Base-by-base conservation (phyloP, 2,888 invertebrate species). In the Bruchidius siliquastri region DNA sequence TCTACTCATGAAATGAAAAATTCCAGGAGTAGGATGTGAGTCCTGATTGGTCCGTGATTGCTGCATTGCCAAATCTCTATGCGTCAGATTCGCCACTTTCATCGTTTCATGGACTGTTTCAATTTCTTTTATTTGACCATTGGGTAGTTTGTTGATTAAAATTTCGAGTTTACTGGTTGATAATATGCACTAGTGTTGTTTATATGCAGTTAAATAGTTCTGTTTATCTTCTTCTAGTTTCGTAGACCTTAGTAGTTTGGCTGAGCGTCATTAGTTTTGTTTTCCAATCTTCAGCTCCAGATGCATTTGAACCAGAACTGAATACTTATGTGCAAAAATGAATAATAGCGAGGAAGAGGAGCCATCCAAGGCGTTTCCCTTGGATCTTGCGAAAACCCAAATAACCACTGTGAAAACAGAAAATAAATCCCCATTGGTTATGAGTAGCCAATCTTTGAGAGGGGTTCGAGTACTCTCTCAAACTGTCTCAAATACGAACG, bases 331-430 rank as follows among this genome's bases (percentile, higher is more conserved):
- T 69, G 67, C 73, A 76, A 84, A 79, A 73, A 87, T 87, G 87
- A 86, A 86, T 83, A 85, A 82, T 75, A 77, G 79, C 66, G 89
- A 88, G 80, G 90, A 90, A 80, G 89, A 90, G 80, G 88, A 89
- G 79, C 83, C 87, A 81, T 87, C 87, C 79, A 91, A 91, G 86
- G 88, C 88, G 85, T 89, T 89, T 86, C 88, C 87, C 73, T 82
- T 88, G 77, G 87, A 87, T 83, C 82, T 88, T 82, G 88, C 89
- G 79, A 85, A 88, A 77, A 88, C 85, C 75, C 88, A 89, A 85
- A 86, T 89, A 74, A 86, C 88, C 4, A 85, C 88, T 76, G 86
- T 88, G 21, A 88, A 89, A 79, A 84, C 89, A 72, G 87, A 88
- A 74, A 76, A 71, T 49, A 86, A 85, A 78, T 78, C 84, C 76